Evolutionary conservation across 2,113 vertebrate species (phyloP).

Genomic region (Epinephelus lanceolatus): DNA sequence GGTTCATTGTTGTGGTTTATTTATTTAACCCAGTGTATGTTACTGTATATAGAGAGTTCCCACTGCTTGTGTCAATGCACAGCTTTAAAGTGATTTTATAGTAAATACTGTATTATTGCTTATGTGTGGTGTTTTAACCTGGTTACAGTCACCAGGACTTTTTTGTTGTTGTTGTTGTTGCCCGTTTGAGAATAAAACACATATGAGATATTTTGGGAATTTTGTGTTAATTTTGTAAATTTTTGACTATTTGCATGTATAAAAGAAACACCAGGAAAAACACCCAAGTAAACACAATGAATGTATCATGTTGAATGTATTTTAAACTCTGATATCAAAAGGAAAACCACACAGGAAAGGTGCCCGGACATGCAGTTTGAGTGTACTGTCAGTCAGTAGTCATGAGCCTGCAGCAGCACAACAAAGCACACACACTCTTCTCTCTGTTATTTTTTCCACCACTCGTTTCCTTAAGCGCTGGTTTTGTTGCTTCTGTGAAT

Average conservation of each 20-base stretch:
- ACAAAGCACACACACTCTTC: constrained; percentile 70
- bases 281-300: not conserved
- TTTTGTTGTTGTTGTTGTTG: constrained; percentile 19
- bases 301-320: not conserved
- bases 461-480: constrained; percentile 21
- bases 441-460: constrained; percentile 63
- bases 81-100: constrained; percentile 23
- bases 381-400: not conserved
- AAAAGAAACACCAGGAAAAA: not conserved
- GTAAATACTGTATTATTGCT: constrained; percentile 27
- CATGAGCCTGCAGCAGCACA: constrained; percentile 64
- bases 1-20: constrained; percentile 46
- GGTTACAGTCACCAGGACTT: constrained; percentile 1
- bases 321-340: not conserved
- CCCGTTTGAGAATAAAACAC: constrained; percentile 57
- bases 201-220: not conserved
- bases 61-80: constrained; percentile 21
- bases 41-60: constrained; percentile 11
- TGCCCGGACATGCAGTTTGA: not conserved
- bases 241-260: not conserved
- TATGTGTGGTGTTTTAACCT: constrained; percentile 11
- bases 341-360: constrained; percentile 53
- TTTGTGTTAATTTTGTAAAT: not conserved
- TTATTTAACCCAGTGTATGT: constrained; percentile 36
- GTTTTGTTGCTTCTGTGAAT: constrained; percentile 13